phyloP scores from a whole-genome alignment of 2,797 vertebrate species.

The Sitta carolinensis region DNA sequence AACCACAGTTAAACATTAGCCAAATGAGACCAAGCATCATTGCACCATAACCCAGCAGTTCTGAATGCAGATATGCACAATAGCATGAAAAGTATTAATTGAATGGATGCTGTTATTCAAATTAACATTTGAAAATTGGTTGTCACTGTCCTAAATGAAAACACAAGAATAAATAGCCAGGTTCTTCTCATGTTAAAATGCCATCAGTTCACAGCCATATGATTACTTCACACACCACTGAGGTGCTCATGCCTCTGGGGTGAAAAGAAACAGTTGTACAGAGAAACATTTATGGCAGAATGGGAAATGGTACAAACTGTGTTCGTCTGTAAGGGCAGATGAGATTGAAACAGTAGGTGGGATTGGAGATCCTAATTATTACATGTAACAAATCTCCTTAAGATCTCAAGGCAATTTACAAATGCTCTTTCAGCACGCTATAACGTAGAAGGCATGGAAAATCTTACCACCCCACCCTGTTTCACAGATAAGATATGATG shows the following conservation, averaged over 20 bases:
- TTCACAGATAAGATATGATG: not conserved
- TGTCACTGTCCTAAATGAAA: not conserved
- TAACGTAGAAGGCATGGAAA: not conserved
- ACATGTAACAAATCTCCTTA: not conserved
- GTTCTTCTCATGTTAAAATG: not conserved
- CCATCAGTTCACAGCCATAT: not conserved
- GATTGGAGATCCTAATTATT: not conserved
- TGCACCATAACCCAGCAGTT: not conserved
- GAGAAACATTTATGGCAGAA: not conserved
- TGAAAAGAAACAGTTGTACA: not conserved
- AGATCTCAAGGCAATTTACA: slow-evolving; percentile 10
- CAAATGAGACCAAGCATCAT: not conserved
- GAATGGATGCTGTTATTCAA: not conserved
- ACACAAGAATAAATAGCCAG: not conserved
- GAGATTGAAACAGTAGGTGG: slow-evolving; percentile 11
- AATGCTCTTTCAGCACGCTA: not conserved
- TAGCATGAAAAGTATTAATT: not conserved
- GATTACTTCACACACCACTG: slow-evolving; percentile 10
- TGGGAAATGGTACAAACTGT: not conserved
- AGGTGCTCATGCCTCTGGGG: not conserved
- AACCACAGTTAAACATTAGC: not conserved
- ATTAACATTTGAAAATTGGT: not conserved
- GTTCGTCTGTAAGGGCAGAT: not conserved
- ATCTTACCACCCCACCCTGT: not conserved
- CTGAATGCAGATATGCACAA: not conserved